Evolutionary conservation across 1,140 invertebrate genomes (phyloP).

Genomic region (Neodiprion lecontei): DNA sequence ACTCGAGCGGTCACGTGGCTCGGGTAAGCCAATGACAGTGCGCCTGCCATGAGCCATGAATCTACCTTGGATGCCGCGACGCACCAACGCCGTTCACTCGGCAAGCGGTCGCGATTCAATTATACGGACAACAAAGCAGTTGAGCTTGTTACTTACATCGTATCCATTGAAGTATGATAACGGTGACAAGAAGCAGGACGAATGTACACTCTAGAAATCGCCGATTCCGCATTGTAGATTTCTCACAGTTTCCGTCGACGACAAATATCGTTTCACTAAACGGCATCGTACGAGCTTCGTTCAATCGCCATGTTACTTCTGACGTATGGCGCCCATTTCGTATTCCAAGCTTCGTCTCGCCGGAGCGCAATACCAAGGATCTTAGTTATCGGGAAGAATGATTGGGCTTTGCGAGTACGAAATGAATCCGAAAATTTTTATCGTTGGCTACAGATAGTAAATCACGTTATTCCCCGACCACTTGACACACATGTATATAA

Average conservation of each 20-base stretch:
- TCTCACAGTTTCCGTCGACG: conserved; percentile 24
- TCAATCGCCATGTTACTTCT: conserved; percentile 40
- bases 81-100: not conserved
- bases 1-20: not conserved
- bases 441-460: too few species aligned
- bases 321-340: not conserved
- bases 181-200: conserved; percentile 32
- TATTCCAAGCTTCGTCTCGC: not conserved
- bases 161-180: conserved; percentile 32
- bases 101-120: not conserved
- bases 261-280: conserved; percentile 24
- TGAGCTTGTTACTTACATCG: conserved; percentile 33
- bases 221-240: conserved; percentile 34
- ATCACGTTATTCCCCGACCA: too few species aligned
- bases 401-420: too few species aligned
- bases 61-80: not conserved
- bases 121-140: not conserved
- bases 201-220: conserved; percentile 30
- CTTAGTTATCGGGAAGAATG: too few species aligned
- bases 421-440: too few species aligned
- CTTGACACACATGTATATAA: too few species aligned
- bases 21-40: not conserved
- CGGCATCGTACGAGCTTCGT: conserved; percentile 31
- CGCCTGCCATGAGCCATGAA: not conserved
- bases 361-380: too few species aligned